Evolutionary conservation across 2,113 vertebrate genomes (phyloP).

Genomic region (Hemiprocne comata): DNA sequence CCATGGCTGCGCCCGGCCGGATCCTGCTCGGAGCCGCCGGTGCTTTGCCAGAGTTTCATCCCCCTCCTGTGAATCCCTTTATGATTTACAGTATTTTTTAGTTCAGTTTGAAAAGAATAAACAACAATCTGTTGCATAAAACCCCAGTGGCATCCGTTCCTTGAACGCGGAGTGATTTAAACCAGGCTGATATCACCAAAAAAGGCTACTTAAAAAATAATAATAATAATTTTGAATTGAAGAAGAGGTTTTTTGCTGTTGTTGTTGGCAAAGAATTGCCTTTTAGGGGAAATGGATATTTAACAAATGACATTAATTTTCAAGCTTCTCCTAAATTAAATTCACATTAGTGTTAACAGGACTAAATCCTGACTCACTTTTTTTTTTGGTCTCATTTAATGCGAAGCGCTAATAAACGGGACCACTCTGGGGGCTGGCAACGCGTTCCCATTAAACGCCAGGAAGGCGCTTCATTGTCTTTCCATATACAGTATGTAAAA

Average conservation of each 20-base stretch:
- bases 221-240: background rate
- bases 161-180: slow-evolving; percentile 60
- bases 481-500: slow-evolving; percentile 64
- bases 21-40: background rate
- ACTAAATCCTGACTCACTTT: slow-evolving; percentile 43
- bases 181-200: slow-evolving; percentile 59
- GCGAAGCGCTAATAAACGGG: slow-evolving; percentile 10
- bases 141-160: slow-evolving; percentile 55
- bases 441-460: background rate
- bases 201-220: slow-evolving; percentile 13
- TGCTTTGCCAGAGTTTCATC: background rate
- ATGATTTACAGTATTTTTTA: slow-evolving; percentile 3
- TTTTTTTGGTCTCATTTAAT: background rate
- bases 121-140: slow-evolving; percentile 51
- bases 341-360: slow-evolving; percentile 62
- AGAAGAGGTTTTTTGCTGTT: slow-evolving; percentile 31
- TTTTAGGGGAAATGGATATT: slow-evolving; percentile 65
- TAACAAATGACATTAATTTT: slow-evolving; percentile 64
- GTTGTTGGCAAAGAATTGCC: slow-evolving; percentile 68
- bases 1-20: background rate
- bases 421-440: slow-evolving; percentile 37
- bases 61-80: background rate
- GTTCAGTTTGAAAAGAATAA: background rate
- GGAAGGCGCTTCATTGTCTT: slow-evolving; percentile 46
- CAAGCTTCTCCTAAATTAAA: slow-evolving; percentile 64